Conservation (phyloP, 37 sponge, comb jelly and placozoan species). For the Eunapius fragilis region DNA sequence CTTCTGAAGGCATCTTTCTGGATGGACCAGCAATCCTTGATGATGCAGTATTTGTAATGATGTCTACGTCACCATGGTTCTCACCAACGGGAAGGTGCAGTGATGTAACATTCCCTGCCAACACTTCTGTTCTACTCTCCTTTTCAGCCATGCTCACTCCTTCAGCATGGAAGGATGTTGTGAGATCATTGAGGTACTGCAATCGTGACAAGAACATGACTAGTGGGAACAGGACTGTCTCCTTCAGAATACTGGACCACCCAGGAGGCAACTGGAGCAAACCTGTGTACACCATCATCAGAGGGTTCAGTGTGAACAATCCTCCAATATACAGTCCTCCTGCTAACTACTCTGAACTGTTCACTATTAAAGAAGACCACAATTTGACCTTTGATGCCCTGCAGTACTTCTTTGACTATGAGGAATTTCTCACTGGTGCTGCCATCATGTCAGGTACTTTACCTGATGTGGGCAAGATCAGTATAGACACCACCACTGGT, state of each 20-base stretch:
- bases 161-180: constrained; percentile 40
- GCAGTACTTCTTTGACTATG: constrained; percentile 70
- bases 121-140: constrained; percentile 10
- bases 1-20: constrained; percentile 77
- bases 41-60: not conserved
- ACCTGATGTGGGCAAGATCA: constrained; percentile 49
- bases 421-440: constrained; percentile 61
- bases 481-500: constrained; percentile 48
- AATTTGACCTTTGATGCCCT: constrained; percentile 71
- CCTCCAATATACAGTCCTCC: constrained; percentile 40
- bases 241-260: constrained; percentile 69
- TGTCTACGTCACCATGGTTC: not conserved
- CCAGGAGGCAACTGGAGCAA: constrained; percentile 55
- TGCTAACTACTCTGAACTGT: not conserved
- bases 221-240: constrained; percentile 57
- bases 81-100: not conserved
- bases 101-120: not conserved
- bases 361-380: constrained; percentile 68
- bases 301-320: constrained; percentile 75
- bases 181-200: constrained; percentile 80
- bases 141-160: constrained; percentile 37
- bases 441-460: constrained; percentile 48
- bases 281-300: constrained; percentile 32
- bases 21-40: constrained; percentile 20
- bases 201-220: constrained; percentile 76